phyloP scores from a whole-genome alignment of 1,140 invertebrate species.

The Drosophila rufa region DNA sequence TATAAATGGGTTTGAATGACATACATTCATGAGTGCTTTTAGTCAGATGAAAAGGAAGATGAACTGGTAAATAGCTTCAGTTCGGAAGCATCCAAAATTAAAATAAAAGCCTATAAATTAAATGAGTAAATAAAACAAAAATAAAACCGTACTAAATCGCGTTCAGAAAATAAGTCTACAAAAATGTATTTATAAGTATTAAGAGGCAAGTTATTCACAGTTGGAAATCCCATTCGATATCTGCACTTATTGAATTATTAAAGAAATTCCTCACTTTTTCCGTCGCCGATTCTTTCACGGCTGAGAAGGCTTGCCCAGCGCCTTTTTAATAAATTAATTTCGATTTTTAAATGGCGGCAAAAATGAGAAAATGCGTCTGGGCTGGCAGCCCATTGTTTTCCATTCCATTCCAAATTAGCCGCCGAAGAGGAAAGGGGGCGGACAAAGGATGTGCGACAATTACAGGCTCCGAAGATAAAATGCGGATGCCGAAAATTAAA shows the following conservation, averaged over 20 bases:
- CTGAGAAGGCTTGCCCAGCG: background rate
- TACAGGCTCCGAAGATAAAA: conserved; percentile 48
- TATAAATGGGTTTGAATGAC: no score
- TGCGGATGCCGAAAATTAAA: conserved; percentile 48
- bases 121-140: no score
- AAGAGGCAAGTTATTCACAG: background rate
- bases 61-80: no score
- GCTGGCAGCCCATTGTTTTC: conserved; percentile 17
- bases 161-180: no score
- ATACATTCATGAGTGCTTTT: no score
- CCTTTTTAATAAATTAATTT: conserved; percentile 23
- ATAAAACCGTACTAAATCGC: no score
- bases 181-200: background rate
- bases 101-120: no score
- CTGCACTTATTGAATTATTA: conserved; percentile 7
- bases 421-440: background rate
- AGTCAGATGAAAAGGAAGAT: no score
- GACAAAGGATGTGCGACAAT: conserved; percentile 41
- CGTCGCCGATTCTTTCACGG: background rate
- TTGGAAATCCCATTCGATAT: background rate
- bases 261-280: background rate
- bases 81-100: no score
- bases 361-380: conserved; percentile 2
- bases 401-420: conserved; percentile 37
- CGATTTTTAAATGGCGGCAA: conserved; percentile 4